Conservation (phyloP, 2,888 invertebrate genomes). For the Ornithoptera alexandrae region DNA sequence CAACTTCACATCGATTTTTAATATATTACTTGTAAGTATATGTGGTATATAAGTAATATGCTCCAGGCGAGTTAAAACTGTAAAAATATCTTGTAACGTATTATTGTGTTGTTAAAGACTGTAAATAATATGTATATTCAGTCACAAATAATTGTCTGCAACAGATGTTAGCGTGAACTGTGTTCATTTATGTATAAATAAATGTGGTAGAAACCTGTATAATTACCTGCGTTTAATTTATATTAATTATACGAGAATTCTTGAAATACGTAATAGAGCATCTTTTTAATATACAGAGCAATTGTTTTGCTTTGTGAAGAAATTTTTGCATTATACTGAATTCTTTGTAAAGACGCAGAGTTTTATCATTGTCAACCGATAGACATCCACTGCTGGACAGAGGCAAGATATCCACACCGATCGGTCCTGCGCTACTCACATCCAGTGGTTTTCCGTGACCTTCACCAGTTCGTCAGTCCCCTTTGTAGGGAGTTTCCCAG, state of each 20-base stretch:
- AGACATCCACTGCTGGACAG: too few relatives aligned
- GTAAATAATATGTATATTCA: constrained; percentile 32
- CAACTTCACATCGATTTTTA: constrained; percentile 8
- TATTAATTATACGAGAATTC: background rate
- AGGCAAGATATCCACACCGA: too few relatives aligned
- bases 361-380: too few relatives aligned
- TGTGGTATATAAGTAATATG: constrained; percentile 37
- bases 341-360: too few relatives aligned
- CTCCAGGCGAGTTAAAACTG: constrained; percentile 64
- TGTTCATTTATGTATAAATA: constrained; percentile 72
- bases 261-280: background rate
- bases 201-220: constrained; percentile 63
- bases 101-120: constrained; percentile 33
- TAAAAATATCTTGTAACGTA: constrained; percentile 28
- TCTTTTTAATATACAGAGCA: too few relatives aligned
- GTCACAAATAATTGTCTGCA: constrained; percentile 39
- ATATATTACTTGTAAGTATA: constrained; percentile 36
- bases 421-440: too few relatives aligned
- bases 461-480: too few relatives aligned
- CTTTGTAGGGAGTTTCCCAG: too few relatives aligned
- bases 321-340: too few relatives aligned
- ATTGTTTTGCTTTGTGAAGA: too few relatives aligned
- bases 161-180: constrained; percentile 64
- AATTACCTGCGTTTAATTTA: background rate
- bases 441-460: too few relatives aligned